Evolutionary conservation across 2,113 vertebrate genomes (phyloP).

Genomic region (Verasper variegatus): DNA sequence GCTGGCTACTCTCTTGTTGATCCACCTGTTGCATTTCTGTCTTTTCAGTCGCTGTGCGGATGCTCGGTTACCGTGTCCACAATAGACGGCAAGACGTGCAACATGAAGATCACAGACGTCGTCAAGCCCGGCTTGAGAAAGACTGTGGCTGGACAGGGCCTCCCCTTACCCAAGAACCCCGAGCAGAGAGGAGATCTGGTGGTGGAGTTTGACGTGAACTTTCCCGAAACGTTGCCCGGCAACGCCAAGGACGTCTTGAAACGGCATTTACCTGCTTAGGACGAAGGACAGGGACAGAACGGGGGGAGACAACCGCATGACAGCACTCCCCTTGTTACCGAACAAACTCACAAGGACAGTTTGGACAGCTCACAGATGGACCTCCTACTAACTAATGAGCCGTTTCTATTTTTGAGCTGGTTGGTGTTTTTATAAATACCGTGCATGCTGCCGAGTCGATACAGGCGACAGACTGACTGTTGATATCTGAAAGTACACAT

Average conservation of each 20-base stretch:
- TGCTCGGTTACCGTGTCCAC: slow-evolving; percentile 96
- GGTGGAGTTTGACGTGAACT: slow-evolving; percentile 97
- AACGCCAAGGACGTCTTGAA: slow-evolving; percentile 96
- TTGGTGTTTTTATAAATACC: slow-evolving; percentile 61
- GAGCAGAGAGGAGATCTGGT: slow-evolving; percentile 96
- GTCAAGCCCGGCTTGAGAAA: slow-evolving; percentile 97
- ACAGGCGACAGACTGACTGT: slow-evolving; percentile 63
- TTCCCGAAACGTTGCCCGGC: slow-evolving; percentile 91
- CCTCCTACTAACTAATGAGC: slow-evolving; percentile 73
- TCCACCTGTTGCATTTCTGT: slow-evolving; percentile 35
- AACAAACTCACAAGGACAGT: slow-evolving; percentile 22
- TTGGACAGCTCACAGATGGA: slow-evolving; percentile 61
- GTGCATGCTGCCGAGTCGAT: slow-evolving; percentile 78
- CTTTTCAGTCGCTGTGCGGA: slow-evolving; percentile 92
- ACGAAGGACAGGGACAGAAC: slow-evolving; percentile 6
- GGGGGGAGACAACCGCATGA: slow-evolving; percentile 20
- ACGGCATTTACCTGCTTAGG: slow-evolving; percentile 93
- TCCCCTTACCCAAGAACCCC: slow-evolving; percentile 95
- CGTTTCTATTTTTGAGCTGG: slow-evolving; percentile 80
- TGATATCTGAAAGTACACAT: slow-evolving; percentile 61
- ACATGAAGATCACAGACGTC: slow-evolving; percentile 96
- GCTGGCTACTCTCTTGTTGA: background rate
- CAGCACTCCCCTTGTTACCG: slow-evolving; percentile 17
- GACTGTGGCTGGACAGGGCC: slow-evolving; percentile 93
- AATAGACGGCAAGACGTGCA: slow-evolving; percentile 94